A percentile compares a stretch with the other conserved stretches of the same genome.
These are phyloP conservation scores for Meleagris gallopavo DNA, from an alignment of 2,113 vertebrate species.

Conservation along the genomic window DNA sequence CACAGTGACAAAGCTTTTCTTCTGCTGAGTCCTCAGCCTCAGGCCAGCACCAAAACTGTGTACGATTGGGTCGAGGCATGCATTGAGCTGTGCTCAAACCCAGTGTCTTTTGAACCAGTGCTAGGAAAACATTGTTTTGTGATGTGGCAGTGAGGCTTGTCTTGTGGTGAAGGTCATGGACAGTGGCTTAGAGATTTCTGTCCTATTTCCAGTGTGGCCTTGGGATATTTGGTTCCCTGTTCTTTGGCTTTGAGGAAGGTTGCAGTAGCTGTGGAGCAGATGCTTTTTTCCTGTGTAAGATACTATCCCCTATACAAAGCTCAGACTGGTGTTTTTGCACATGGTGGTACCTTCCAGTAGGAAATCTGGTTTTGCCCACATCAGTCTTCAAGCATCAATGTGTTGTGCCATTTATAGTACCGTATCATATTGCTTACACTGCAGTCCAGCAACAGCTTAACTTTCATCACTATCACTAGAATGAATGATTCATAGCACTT, in stretches of 20 bases:
- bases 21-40: neutral
- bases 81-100: neutral
- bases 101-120: neutral
- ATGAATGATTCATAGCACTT: slow-evolving; percentile 16
- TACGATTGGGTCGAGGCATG: neutral
- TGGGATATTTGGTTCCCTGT: neutral
- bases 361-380: neutral
- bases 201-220: neutral
- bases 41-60: neutral
- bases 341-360: neutral
- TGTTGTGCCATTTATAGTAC: neutral
- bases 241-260: neutral
- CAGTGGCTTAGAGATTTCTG: neutral
- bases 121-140: neutral
- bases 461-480: neutral
- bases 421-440: neutral
- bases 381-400: neutral
- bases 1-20: neutral
- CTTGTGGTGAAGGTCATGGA: neutral
- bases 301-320: neutral
- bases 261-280: neutral
- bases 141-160: neutral
- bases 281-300: neutral
- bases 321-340: neutral
- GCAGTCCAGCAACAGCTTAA: neutral